phyloP scores from a whole-genome alignment of 2,113 vertebrate species.

The Syngnathus typhle region DNA sequence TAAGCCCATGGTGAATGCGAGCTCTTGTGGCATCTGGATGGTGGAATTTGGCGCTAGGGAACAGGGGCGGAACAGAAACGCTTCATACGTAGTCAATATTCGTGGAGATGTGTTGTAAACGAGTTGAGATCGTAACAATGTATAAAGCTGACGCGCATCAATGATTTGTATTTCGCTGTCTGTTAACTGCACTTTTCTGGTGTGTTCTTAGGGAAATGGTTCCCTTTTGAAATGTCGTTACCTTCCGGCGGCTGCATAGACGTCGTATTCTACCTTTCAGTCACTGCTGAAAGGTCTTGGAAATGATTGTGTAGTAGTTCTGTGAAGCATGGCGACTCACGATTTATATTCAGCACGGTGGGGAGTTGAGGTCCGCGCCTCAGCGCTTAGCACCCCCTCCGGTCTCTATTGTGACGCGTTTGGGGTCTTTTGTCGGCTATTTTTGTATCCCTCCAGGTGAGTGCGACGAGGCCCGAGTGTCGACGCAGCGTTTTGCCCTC shows the following conservation, averaged over 20 bases:
- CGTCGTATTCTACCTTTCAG: conserved; percentile 12
- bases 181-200: neutral
- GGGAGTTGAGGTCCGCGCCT: conserved; percentile 14
- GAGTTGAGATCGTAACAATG: neutral
- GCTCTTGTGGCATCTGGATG: conserved; percentile 15
- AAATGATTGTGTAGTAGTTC: conserved; percentile 23
- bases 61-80: conserved; percentile 1
- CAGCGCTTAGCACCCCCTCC: conserved; percentile 8
- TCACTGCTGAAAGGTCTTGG: conserved; percentile 23
- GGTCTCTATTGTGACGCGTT: conserved; percentile 22
- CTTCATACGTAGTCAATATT: neutral
- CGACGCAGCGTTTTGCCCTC: neutral
- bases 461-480: neutral
- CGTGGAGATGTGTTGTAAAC: neutral
- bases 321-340: conserved; percentile 30
- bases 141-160: neutral
- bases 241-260: neutral
- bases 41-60: conserved; percentile 14
- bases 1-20: conserved; percentile 34
- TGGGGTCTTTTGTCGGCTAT: neutral
- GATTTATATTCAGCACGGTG: conserved; percentile 23
- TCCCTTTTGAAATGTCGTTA: conserved; percentile 1
- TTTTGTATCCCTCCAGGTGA: neutral
- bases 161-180: neutral
- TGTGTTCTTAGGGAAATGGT: neutral